Evolutionary conservation across 2,113 vertebrate species (phyloP).

Genomic region (Poeciliopsis prolifica): DNA sequence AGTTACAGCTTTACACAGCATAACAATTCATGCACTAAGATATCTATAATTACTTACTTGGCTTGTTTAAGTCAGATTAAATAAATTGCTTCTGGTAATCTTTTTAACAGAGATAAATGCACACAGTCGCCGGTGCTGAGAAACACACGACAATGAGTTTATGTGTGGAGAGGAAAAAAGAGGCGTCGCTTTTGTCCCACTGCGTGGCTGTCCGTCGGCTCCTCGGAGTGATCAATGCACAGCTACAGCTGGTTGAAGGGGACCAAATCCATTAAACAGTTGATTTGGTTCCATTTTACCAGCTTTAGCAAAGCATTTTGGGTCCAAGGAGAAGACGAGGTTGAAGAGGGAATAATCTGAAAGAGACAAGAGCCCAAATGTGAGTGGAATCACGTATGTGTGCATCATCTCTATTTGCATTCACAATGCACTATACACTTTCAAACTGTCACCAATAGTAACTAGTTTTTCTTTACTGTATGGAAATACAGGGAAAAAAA

Average conservation of each 20-base stretch:
- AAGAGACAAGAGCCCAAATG: slow-evolving; percentile 32
- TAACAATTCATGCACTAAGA: slow-evolving; percentile 4
- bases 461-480: background rate
- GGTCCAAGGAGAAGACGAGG: slow-evolving; percentile 71
- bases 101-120: slow-evolving; percentile 40
- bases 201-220: background rate
- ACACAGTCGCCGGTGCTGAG: slow-evolving; percentile 9
- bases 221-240: slow-evolving; percentile 90
- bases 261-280: slow-evolving; percentile 99
- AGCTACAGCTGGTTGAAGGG: slow-evolving; percentile 99
- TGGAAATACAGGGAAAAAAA: slow-evolving; percentile 5
- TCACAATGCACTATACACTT: background rate
- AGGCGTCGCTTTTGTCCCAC: background rate
- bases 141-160: slow-evolving; percentile 5
- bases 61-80: slow-evolving; percentile 33
- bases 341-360: slow-evolving; percentile 38
- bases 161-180: slow-evolving; percentile 10
- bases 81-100: slow-evolving; percentile 43
- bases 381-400: background rate
- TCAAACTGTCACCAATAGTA: background rate
- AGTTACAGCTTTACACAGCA: slow-evolving; percentile 7
- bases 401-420: background rate
- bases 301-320: slow-evolving; percentile 99
- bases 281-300: slow-evolving; percentile 99
- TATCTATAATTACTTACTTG: slow-evolving; percentile 56